A percentile compares a stretch with the other conserved stretches of the same genome.
Evolutionary conservation across 2,113 vertebrate genomes (phyloP).

Genomic region (Physeter macrocephalus): DNA sequence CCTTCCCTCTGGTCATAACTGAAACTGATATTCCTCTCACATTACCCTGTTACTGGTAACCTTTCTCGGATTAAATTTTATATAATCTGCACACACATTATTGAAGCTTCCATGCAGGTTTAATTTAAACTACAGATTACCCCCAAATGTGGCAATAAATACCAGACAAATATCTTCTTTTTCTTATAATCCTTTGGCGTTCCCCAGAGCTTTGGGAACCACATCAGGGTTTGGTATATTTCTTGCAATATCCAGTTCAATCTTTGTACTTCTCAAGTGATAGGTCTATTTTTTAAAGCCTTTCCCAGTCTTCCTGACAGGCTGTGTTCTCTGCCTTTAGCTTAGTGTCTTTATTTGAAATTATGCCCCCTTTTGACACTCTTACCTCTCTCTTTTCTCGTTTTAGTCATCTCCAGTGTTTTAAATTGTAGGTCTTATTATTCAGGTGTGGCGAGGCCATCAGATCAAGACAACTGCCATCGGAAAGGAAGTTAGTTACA

Average conservation of each 20-base stretch:
- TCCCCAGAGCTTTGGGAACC: not conserved
- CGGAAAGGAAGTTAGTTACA: not conserved
- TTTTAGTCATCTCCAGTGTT: not conserved
- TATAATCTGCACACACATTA: not conserved
- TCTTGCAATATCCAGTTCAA: not conserved
- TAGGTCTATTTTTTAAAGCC: not conserved
- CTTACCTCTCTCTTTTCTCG: not conserved
- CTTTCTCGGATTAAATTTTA: not conserved
- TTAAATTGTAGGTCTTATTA: not conserved
- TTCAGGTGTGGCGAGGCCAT: not conserved
- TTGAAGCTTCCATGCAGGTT: not conserved
- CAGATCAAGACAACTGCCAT: not conserved
- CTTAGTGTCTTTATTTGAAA: not conserved
- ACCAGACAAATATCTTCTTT: conserved; percentile 23
- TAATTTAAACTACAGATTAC: not conserved
- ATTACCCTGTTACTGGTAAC: not conserved
- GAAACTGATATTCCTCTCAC: not conserved
- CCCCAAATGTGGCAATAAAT: not conserved
- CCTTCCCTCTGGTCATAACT: not conserved
- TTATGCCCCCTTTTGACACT: not conserved
- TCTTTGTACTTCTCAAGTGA: not conserved
- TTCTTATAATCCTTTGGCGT: not conserved
- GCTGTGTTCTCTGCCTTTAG: not conserved
- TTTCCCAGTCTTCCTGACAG: not conserved
- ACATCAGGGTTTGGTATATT: not conserved